Percentiles rank a stretch among this genome's conserved stretches.
These are phyloP conservation scores for Episyrphus balteatus DNA, from an alignment of 1,140 invertebrate species.

Conservation along the genomic window DNA sequence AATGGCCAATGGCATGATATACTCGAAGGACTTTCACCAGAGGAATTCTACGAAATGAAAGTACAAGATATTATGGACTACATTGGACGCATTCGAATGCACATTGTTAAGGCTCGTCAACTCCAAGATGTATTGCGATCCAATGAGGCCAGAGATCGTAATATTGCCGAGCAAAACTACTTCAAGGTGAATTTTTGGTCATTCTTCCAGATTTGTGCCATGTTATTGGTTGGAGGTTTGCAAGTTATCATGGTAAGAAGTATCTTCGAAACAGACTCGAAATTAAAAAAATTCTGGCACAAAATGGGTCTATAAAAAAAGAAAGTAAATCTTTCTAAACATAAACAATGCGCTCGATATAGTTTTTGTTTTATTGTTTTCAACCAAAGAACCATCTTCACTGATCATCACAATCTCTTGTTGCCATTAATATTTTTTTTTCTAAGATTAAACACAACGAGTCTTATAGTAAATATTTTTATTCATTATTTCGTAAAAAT, in stretches of 20 bases:
- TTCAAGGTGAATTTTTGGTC: constrained; percentile 63
- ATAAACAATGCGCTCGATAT: no score
- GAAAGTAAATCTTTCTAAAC: background rate
- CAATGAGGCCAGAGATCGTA: constrained; percentile 64
- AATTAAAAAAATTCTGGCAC: constrained; percentile 43
- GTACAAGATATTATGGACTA: constrained; percentile 52
- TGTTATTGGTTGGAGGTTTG: constrained; percentile 55
- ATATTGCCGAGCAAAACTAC: constrained; percentile 65
- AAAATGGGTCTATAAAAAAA: constrained; percentile 32
- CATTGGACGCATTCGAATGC: constrained; percentile 45
- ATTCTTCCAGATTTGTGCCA: constrained; percentile 53
- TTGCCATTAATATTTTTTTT: no score
- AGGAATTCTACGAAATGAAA: constrained; percentile 50
- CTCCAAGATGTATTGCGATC: constrained; percentile 62
- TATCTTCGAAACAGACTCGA: constrained; percentile 55
- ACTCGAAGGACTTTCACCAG: constrained; percentile 32
- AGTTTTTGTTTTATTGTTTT: no score
- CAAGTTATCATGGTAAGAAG: constrained; percentile 56
- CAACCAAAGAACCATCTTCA: no score
- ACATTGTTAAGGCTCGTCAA: constrained; percentile 52
- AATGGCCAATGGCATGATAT: constrained; percentile 42
- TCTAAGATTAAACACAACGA: no score
- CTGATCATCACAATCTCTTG: no score
- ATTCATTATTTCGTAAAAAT: no score
- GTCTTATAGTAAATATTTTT: no score